Conservation (phyloP, 2,113 vertebrate genomes). For the Petromus typicus region DNA sequence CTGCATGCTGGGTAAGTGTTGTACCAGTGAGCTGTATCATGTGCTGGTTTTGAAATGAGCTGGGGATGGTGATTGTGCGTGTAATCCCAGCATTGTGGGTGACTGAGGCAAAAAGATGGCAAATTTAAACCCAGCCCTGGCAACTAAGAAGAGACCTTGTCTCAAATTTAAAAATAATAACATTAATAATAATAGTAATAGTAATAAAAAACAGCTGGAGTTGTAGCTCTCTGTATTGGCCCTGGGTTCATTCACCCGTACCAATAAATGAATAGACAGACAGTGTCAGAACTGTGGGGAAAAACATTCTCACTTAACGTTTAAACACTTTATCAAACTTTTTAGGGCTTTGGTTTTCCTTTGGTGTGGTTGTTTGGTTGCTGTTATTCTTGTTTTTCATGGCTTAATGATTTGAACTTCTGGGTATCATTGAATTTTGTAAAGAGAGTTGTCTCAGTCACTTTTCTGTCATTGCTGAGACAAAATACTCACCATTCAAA, state of each 20-base stretch:
- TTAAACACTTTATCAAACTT: conserved; percentile 33
- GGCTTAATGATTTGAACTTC: conserved; percentile 36
- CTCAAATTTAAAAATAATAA: not conserved
- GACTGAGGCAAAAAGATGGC: not conserved
- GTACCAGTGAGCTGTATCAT: not conserved
- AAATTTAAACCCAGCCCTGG: not conserved
- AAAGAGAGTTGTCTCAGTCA: not conserved
- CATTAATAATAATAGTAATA: too few species aligned
- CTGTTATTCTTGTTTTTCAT: not conserved
- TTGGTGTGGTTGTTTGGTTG: not conserved
- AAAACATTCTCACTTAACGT: not conserved
- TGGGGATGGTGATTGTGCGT: not conserved
- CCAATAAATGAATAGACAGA: not conserved
- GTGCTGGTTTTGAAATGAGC: not conserved
- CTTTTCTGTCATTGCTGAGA: too few species aligned
- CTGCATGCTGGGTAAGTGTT: not conserved
- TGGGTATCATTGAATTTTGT: conserved; percentile 11
- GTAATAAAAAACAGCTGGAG: not conserved
- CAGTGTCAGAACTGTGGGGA: not conserved
- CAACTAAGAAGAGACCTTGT: not conserved
- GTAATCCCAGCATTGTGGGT: not conserved
- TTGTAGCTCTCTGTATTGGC: not conserved
- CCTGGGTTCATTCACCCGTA: not conserved
- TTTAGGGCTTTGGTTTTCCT: not conserved
- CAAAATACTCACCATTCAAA: too few species aligned